A percentile compares a stretch with the other conserved stretches of the same genome.
phyloP scores from a whole-genome alignment of 2,113 vertebrate species.

The Chloropsis cyanopogon region DNA sequence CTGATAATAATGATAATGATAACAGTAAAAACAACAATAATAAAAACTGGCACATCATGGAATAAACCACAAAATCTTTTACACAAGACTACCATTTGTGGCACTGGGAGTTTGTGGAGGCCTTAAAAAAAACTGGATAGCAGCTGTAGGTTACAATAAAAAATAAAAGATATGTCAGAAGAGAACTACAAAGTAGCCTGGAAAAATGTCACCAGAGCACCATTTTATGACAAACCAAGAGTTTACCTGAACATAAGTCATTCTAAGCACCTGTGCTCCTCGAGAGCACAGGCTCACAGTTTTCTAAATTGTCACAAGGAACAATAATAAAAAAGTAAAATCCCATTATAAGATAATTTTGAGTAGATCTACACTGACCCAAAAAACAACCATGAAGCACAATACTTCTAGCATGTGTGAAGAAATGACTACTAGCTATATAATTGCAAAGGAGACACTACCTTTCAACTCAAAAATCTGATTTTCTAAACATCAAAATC shows the following conservation, averaged over 20 bases:
- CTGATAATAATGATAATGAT: not conserved
- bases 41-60: not conserved
- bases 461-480: not conserved
- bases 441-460: not conserved
- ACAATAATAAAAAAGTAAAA: not conserved
- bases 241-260: not conserved
- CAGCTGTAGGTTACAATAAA: not conserved
- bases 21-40: not conserved
- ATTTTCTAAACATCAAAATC: not conserved
- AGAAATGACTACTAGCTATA: not conserved
- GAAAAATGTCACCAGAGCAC: not conserved
- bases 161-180: not conserved
- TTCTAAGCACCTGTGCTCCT: not conserved
- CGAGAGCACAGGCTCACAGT: rapidly evolving
- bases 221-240: not conserved
- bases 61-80: not conserved
- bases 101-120: not conserved
- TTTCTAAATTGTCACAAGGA: not conserved
- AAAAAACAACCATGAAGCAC: not conserved
- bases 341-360: not conserved
- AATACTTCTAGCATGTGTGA: not conserved
- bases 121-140: not conserved
- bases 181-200: not conserved
- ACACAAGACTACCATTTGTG: not conserved
- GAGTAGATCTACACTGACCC: not conserved